Percentiles rank a stretch among this genome's conserved stretches.
Evolutionary conservation across 2,888 invertebrate species (phyloP).

Genomic region (Galerucella calmariensis): DNA sequence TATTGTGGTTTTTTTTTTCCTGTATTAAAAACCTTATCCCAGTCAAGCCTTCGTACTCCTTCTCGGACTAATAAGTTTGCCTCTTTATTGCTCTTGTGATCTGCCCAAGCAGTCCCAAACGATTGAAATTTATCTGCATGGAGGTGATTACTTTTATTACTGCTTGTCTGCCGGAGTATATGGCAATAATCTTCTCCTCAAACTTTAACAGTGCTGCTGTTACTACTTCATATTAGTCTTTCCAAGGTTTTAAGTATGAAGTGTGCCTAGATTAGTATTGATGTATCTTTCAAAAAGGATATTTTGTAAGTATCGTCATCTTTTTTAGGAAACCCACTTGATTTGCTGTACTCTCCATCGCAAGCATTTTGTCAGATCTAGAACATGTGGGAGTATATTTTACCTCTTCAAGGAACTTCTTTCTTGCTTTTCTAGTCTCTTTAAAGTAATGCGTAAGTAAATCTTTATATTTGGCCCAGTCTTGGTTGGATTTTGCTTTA

Average conservation of each 20-base stretch:
- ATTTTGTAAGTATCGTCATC: constrained; percentile 1
- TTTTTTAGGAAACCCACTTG: constrained; percentile 4
- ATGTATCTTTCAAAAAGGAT: background rate
- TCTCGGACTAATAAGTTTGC: background rate
- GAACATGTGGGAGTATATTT: background rate
- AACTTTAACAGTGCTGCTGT: too few species aligned
- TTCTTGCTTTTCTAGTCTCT: background rate
- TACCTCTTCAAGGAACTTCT: background rate
- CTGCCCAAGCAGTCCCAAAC: too few species aligned
- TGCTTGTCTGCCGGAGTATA: too few species aligned
- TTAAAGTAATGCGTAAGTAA: background rate
- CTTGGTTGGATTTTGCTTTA: background rate
- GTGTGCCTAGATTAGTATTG: background rate
- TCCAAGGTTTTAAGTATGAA: background rate
- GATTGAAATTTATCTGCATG: too few species aligned
- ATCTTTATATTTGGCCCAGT: background rate
- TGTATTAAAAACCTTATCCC: too few species aligned
- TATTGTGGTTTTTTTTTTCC: too few species aligned
- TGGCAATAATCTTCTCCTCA: too few species aligned
- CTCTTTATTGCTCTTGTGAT: background rate
- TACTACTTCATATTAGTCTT: too few species aligned
- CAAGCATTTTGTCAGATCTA: constrained; percentile 11
- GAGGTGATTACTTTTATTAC: too few species aligned
- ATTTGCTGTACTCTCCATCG: background rate
- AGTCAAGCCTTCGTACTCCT: background rate